Evolutionary conservation across 2,113 vertebrate genomes (phyloP).

Genomic region (Chlorodrepanis virens): DNA sequence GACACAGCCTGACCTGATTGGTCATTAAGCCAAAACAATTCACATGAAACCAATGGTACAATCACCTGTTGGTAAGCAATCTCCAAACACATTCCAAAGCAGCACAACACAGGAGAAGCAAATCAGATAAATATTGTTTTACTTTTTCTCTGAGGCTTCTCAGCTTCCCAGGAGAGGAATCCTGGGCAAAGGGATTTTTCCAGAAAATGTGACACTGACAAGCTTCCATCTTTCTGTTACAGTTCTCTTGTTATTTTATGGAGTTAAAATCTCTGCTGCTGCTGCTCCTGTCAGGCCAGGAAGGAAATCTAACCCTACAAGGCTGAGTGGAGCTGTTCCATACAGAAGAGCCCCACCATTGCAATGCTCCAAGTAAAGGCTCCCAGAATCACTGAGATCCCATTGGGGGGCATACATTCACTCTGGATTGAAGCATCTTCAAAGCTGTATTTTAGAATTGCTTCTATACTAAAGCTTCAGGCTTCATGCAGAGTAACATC

Average conservation of each 20-base stretch:
- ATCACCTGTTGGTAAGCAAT: too few species aligned
- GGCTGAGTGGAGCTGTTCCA: neutral
- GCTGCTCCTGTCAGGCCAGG: neutral
- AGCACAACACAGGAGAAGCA: too few species aligned
- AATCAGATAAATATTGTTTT: too few species aligned
- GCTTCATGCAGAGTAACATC: too few species aligned
- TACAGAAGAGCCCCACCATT: fast-evolving
- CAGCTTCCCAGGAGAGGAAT: too few species aligned
- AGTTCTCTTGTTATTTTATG: neutral
- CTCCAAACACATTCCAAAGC: too few species aligned
- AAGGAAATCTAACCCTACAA: neutral
- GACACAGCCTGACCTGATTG: too few species aligned
- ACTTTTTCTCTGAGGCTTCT: too few species aligned
- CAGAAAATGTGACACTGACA: too few species aligned
- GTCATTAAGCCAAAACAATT: too few species aligned
- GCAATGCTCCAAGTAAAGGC: neutral
- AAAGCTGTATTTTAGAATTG: neutral
- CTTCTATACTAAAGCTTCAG: neutral
- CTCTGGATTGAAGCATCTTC: neutral
- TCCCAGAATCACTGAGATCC: neutral
- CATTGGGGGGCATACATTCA: neutral
- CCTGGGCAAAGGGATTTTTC: too few species aligned
- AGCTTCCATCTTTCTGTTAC: neutral
- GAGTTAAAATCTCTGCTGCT: neutral
- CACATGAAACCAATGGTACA: too few species aligned